Evolutionary conservation across 30 jellyfish, hydroid and myxozoan species (phyloP).

Genomic region (Chrysaora quinquecirrha): DNA sequence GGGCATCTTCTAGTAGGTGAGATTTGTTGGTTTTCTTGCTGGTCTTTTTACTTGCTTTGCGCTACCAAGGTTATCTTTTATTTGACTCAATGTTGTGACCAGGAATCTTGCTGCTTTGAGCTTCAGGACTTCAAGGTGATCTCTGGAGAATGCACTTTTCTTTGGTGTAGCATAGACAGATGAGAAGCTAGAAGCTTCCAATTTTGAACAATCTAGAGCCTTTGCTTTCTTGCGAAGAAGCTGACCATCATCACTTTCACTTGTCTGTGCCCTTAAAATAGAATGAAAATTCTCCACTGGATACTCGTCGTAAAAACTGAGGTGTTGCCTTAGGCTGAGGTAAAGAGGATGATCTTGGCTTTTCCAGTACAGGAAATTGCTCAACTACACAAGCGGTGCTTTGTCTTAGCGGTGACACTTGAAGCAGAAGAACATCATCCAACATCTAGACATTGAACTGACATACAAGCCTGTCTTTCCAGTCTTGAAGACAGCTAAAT

Average conservation of each 20-base stretch:
- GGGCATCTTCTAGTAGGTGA: constrained; percentile 38
- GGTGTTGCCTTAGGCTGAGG: background rate
- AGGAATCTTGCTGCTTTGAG: constrained; percentile 19
- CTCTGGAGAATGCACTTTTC: background rate
- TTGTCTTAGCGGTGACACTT: constrained; percentile 7
- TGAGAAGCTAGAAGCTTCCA: background rate
- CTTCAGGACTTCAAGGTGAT: background rate
- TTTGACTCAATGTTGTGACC: constrained; percentile 7
- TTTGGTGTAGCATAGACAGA: background rate
- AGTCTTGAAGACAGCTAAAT: too few relatives aligned
- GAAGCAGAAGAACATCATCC: too few relatives aligned
- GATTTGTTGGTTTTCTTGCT: constrained; percentile 8
- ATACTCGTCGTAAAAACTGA: constrained; percentile 11
- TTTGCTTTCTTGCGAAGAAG: constrained; percentile 3
- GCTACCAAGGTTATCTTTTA: background rate
- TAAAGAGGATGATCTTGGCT: constrained; percentile 16
- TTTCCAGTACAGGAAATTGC: constrained; percentile 28
- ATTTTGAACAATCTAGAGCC: background rate
- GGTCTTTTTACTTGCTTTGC: constrained; percentile 18
- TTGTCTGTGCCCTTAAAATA: background rate
- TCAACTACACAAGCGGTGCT: background rate
- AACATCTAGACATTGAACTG: too few relatives aligned
- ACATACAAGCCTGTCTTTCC: too few relatives aligned
- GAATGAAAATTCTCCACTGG: constrained; percentile 23
- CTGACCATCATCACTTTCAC: constrained; percentile 11